A percentile compares a stretch with the other conserved stretches of the same genome.
These are phyloP conservation scores for Adelphocoris suturalis DNA, from an alignment of 2,888 invertebrate genomes.

Conservation along the genomic window DNA sequence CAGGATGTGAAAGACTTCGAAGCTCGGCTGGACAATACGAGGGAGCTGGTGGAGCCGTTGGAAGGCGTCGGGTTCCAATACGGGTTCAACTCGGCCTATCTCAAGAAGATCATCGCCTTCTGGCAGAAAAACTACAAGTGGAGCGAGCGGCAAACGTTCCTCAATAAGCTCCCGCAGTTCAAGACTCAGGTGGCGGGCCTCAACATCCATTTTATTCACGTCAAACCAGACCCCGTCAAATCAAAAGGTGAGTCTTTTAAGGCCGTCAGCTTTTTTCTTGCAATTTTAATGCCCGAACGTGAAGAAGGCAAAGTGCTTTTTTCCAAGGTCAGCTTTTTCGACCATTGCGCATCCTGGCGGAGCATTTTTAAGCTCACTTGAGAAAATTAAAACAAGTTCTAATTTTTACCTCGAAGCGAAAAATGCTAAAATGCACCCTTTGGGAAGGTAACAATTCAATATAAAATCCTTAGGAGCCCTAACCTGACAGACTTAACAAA, in stretches of 20 bases:
- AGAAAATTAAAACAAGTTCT: too few relatives aligned
- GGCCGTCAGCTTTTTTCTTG: too few relatives aligned
- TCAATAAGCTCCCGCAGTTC: slow-evolving; percentile 89
- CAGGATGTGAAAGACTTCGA: slow-evolving; percentile 84
- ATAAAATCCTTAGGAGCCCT: too few relatives aligned
- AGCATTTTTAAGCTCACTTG: too few relatives aligned
- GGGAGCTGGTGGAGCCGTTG: slow-evolving; percentile 81
- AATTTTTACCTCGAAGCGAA: too few relatives aligned
- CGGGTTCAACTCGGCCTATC: slow-evolving; percentile 87
- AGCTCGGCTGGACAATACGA: slow-evolving; percentile 81
- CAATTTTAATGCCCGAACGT: too few relatives aligned
- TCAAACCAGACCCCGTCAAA: slow-evolving; percentile 81
- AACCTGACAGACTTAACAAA: too few relatives aligned
- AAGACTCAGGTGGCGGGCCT: slow-evolving; percentile 85
- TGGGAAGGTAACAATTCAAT: too few relatives aligned
- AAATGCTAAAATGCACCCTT: too few relatives aligned
- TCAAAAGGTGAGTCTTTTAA: slow-evolving; percentile 72
- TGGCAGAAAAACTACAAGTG: slow-evolving; percentile 90
- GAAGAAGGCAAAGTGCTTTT: too few relatives aligned
- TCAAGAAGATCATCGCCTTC: slow-evolving; percentile 85
- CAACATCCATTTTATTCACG: slow-evolving; percentile 88
- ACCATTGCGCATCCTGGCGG: too few relatives aligned
- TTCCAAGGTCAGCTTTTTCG: too few relatives aligned
- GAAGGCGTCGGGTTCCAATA: slow-evolving; percentile 78
- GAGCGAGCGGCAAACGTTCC: slow-evolving; percentile 83